Evolutionary conservation across 2,888 invertebrate genomes (phyloP).

Genomic region (Tetanocera ferruginea): DNA sequence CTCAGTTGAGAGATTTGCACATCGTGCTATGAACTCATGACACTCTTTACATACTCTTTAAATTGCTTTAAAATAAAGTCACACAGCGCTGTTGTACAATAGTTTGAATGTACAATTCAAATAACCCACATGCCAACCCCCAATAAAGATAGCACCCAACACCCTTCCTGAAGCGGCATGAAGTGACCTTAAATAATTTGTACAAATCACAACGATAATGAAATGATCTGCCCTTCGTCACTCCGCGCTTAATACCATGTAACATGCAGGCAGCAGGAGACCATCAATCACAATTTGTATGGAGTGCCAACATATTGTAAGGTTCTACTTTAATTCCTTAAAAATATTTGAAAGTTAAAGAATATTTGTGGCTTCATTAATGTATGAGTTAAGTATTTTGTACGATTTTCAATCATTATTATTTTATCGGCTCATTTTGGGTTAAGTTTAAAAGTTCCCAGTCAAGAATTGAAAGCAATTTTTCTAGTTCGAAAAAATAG

Average conservation of each 20-base stretch:
- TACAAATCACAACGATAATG: constrained; percentile 48
- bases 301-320: constrained; percentile 46
- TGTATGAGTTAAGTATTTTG: no score
- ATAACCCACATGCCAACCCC: neutral
- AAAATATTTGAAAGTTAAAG: no score
- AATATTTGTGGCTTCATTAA: no score
- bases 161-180: neutral
- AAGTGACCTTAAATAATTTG: constrained; percentile 48
- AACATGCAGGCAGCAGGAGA: constrained; percentile 22
- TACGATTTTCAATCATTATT: no score
- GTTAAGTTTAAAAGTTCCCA: no score
- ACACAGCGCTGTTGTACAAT: neutral
- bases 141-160: neutral
- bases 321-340: neutral
- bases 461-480: no score
- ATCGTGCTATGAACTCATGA: constrained; percentile 36
- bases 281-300: constrained; percentile 52
- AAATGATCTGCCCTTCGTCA: constrained; percentile 45
- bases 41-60: constrained; percentile 41
- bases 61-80: neutral
- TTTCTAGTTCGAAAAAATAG: no score
- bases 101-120: neutral
- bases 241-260: constrained; percentile 26
- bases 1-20: constrained; percentile 2
- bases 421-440: no score